Conservation (phyloP, 1,140 invertebrate species). For the Cephus cinctus region DNA sequence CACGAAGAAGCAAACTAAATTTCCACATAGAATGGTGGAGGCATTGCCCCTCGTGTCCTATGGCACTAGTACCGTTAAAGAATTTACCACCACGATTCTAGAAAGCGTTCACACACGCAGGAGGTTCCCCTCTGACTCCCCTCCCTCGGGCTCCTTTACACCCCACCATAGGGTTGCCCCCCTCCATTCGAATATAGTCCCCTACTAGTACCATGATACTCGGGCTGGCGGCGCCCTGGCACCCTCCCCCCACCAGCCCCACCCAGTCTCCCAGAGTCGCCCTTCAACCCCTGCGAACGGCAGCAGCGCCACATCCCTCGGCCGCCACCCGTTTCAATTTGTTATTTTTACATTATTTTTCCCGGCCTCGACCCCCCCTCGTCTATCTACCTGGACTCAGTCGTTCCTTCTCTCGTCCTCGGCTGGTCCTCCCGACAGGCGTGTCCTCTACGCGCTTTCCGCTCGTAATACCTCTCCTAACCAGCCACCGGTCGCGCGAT, state of each 20-base stretch:
- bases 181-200: constrained; percentile 2
- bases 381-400: constrained; percentile 15
- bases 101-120: constrained; percentile 9
- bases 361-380: constrained; percentile 27
- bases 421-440: not conserved
- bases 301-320: constrained; percentile 20
- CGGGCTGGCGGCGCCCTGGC: constrained; percentile 7
- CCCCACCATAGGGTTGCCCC: constrained; percentile 12
- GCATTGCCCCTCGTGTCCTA: constrained; percentile 35
- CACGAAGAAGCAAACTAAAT: too few species aligned
- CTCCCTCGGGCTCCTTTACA: constrained; percentile 15
- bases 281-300: constrained; percentile 8
- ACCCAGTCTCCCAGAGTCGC: constrained; percentile 7
- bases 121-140: constrained; percentile 14
- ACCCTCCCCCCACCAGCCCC: constrained; percentile 9
- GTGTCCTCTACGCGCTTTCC: too few species aligned
- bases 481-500: constrained; percentile 12
- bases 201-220: too few species aligned
- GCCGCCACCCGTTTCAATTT: constrained; percentile 45
- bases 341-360: constrained; percentile 52
- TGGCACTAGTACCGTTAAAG: too few species aligned
- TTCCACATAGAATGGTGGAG: too few species aligned
- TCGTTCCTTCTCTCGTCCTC: not conserved
- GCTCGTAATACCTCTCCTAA: too few species aligned
- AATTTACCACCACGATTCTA: too few species aligned